Conservation (phyloP, 2,888 invertebrate genomes). For the Arenicola marina region DNA sequence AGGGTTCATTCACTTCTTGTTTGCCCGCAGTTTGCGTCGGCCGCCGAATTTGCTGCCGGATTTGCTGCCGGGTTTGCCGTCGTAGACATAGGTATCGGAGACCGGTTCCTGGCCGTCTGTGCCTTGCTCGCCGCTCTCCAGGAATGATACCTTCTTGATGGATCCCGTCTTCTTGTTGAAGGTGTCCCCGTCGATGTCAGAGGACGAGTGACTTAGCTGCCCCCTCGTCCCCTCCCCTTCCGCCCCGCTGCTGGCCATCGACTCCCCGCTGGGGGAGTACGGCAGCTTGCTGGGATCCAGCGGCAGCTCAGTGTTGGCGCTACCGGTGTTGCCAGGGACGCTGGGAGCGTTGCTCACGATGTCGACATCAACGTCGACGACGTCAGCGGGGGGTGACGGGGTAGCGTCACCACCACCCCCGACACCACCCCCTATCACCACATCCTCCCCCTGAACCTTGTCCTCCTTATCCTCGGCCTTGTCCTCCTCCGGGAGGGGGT, state of each 20-base stretch:
- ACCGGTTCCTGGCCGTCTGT: conserved; percentile 3
- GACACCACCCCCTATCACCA: neutral
- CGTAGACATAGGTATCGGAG: neutral
- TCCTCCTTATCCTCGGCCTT: neutral
- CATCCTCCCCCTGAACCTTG: neutral
- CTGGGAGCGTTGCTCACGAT: too few relatives aligned
- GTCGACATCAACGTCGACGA: neutral
- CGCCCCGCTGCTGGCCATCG: neutral
- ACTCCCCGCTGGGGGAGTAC: neutral
- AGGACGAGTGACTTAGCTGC: too few relatives aligned
- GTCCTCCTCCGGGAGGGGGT: neutral
- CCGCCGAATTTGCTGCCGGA: neutral
- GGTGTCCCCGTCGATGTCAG: neutral
- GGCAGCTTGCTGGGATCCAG: neutral
- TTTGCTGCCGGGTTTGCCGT: too few relatives aligned
- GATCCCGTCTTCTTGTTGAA: neutral
- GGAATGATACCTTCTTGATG: conserved; percentile 1
- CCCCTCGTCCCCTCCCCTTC: too few relatives aligned
- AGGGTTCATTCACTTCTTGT: too few relatives aligned
- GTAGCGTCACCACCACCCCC: neutral
- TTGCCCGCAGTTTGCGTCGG: too few relatives aligned
- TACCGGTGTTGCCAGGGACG: too few relatives aligned
- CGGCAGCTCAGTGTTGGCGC: too few relatives aligned
- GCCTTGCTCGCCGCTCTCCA: neutral
- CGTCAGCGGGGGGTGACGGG: neutral